A percentile compares a stretch with the other conserved stretches of the same genome.
Evolutionary conservation across 1,140 invertebrate species (phyloP).

Genomic region (Drosophila seguyi): DNA sequence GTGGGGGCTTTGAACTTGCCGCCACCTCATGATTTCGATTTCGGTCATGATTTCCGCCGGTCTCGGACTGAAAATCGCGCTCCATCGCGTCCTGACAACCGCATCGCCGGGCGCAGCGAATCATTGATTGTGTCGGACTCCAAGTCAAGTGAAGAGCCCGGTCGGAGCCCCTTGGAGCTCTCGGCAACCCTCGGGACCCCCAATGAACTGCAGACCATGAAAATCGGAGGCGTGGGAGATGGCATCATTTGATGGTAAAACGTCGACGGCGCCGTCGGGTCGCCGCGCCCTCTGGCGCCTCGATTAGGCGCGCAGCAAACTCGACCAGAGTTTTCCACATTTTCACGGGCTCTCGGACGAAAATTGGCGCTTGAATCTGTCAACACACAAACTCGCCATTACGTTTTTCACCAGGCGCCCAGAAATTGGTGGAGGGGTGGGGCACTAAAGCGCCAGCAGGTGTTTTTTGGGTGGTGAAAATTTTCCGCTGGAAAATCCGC

Average conservation of each 20-base stretch:
- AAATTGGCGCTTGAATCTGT: constrained; percentile 76
- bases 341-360: constrained; percentile 9
- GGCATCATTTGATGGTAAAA: constrained; percentile 39
- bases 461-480: constrained; percentile 38
- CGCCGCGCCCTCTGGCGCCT: constrained; percentile 79
- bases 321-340: constrained; percentile 16
- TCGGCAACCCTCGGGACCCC: constrained; percentile 5
- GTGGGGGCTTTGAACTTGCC: constrained; percentile 36
- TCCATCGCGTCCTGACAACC: constrained; percentile 72
- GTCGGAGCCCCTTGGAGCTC: constrained; percentile 2
- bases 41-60: constrained; percentile 24
- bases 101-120: constrained; percentile 66
- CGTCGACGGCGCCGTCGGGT: constrained; percentile 79
- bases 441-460: neutral
- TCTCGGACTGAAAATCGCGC: constrained; percentile 40
- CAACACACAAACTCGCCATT: constrained; percentile 84
- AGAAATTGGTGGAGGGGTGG: constrained; percentile 21
- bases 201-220: constrained; percentile 23
- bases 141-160: constrained; percentile 6
- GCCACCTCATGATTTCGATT: constrained; percentile 22
- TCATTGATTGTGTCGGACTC: constrained; percentile 73
- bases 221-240: constrained; percentile 47
- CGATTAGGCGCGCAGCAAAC: constrained; percentile 72
- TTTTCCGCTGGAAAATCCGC: constrained; percentile 30
- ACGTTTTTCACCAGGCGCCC: constrained; percentile 70